Conservation (phyloP, 2,888 invertebrate species). For the Euzophera pinguis region DNA sequence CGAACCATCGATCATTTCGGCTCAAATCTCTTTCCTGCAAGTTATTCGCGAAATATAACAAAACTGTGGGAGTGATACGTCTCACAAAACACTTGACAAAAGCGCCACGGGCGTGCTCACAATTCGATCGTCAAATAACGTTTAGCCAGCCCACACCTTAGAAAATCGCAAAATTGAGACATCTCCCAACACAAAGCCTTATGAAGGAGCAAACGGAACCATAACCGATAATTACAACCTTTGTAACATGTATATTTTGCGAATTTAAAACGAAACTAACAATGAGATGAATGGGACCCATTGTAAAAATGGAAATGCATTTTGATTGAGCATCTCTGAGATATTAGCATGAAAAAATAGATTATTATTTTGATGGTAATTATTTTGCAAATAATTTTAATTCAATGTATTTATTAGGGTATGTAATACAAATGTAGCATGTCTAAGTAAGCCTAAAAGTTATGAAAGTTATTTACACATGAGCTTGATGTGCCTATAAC, state of each 20-base stretch:
- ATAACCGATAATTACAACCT: conserved; percentile 75
- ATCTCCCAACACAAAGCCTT: conserved; percentile 59
- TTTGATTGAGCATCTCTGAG: conserved; percentile 36
- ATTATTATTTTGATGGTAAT: not conserved
- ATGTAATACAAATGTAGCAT: too few species aligned
- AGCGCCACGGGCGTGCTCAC: conserved; percentile 71
- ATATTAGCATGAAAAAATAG: too few species aligned
- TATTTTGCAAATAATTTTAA: not conserved
- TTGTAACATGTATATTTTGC: conserved; percentile 60
- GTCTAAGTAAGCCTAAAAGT: too few species aligned
- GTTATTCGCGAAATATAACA: conserved; percentile 62
- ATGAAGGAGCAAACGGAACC: conserved; percentile 62
- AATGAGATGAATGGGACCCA: conserved; percentile 38
- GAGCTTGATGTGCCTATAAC: too few species aligned
- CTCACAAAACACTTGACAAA: conserved; percentile 54
- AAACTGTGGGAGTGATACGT: conserved; percentile 76
- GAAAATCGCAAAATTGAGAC: conserved; percentile 77
- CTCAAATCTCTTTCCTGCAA: conserved; percentile 46
- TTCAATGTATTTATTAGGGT: too few species aligned
- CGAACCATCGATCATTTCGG: conserved; percentile 66
- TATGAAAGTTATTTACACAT: too few species aligned
- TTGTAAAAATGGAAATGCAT: conserved; percentile 47
- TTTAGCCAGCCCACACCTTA: conserved; percentile 78
- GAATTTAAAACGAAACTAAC: conserved; percentile 53
- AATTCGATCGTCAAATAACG: conserved; percentile 76